These are phyloP conservation scores for Xiphorhynchus erythropygius DNA, from an alignment of 2,797 vertebrate genomes.

Conservation along the genomic window DNA sequence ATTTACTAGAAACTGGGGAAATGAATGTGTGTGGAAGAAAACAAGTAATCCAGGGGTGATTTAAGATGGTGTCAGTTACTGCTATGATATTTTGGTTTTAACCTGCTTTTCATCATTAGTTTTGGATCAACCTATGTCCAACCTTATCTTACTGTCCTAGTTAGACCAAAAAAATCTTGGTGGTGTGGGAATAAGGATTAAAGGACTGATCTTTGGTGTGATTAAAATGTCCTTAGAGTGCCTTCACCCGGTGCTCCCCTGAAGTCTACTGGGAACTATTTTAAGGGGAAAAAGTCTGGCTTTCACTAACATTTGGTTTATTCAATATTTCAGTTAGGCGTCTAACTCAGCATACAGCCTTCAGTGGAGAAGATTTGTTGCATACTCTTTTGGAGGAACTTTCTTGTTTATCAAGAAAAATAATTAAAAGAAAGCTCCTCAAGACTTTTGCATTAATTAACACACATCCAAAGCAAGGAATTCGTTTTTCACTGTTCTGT, in stretches of 20 bases:
- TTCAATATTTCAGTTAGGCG: not conserved
- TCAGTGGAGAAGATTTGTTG: not conserved
- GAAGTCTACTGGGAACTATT: not conserved
- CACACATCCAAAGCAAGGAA: not conserved
- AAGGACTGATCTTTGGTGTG: not conserved
- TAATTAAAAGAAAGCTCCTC: not conserved
- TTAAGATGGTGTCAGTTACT: conserved; percentile 44
- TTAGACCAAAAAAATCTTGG: not conserved
- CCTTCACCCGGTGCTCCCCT: not conserved
- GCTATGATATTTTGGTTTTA: conserved; percentile 24
- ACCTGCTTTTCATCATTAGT: not conserved
- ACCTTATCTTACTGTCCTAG: not conserved
- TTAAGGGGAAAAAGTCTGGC: not conserved
- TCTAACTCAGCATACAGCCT: not conserved
- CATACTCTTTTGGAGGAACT: not conserved
- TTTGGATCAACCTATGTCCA: not conserved
- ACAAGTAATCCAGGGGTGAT: conserved; percentile 51
- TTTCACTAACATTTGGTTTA: not conserved
- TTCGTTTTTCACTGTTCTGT: not conserved
- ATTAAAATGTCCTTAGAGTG: conserved; percentile 23
- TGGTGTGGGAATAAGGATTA: conserved; percentile 27
- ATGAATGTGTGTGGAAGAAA: conserved; percentile 61
- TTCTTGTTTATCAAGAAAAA: conserved; percentile 18
- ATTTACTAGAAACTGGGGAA: conserved; percentile 62
- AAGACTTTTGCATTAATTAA: not conserved